Conservation (phyloP, 2,888 invertebrate species). For the Agrotis puta region DNA sequence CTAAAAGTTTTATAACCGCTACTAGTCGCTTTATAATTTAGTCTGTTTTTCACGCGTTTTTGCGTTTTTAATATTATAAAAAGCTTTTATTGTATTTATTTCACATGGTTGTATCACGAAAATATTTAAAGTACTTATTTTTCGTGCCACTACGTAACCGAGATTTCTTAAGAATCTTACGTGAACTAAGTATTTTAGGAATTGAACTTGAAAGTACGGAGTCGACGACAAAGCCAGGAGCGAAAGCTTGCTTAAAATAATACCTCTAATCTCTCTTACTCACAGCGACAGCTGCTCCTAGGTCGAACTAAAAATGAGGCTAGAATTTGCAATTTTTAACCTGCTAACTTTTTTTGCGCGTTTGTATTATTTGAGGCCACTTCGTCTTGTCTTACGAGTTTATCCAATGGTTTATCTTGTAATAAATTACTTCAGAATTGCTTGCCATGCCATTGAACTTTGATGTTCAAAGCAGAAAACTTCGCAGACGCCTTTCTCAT, state of each 20-base stretch:
- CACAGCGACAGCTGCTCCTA: constrained; percentile 66
- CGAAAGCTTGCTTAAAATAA: constrained; percentile 69
- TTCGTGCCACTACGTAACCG: not conserved
- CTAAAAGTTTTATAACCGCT: constrained; percentile 27
- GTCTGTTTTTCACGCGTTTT: constrained; percentile 1
- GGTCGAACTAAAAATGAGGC: constrained; percentile 57
- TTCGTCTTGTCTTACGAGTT: not conserved
- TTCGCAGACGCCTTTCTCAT: not conserved
- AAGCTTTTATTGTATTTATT: not conserved
- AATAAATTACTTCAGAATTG: not conserved
- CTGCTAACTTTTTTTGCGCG: constrained; percentile 33
- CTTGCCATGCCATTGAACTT: constrained; percentile 6
- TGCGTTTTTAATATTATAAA: not conserved
- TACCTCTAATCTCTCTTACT: constrained; percentile 72
- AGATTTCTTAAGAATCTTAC: constrained; percentile 37
- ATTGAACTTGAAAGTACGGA: constrained; percentile 44
- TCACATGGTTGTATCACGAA: not conserved
- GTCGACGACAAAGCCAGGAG: constrained; percentile 49
- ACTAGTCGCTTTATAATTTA: constrained; percentile 8
- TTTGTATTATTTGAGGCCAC: constrained; percentile 21
- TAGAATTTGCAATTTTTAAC: constrained; percentile 53
- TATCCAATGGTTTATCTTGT: not conserved
- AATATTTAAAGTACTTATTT: not conserved
- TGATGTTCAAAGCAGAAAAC: not conserved
- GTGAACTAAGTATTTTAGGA: constrained; percentile 47